Evolutionary conservation across 2,888 invertebrate species (phyloP), one percentile per base, ranked within the genome.

Genomic region (Drosophila melanosoma): DNA sequence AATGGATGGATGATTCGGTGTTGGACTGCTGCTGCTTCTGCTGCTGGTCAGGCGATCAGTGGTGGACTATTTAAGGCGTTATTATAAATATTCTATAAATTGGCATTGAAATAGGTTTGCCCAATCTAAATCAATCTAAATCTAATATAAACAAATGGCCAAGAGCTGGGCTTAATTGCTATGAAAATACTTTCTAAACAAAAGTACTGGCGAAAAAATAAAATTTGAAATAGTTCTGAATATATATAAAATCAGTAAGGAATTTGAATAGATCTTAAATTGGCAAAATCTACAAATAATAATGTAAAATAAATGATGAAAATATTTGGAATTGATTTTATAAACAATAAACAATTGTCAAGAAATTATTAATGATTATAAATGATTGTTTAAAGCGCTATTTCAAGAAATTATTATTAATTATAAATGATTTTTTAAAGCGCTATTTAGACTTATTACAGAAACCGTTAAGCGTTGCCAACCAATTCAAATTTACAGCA

Each of bases 11-110:
- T 60, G 38, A 1, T n/a, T 45, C 45, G n/a, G 38, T 59, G 29
- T 63, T 45, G 8, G 23, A 53, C 33, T 61, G 32, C 23, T 57
- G 54, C 2, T 42, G 40, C 12, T 57, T 53, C 11, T 48, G 26
- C 11, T 52, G 45, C 17, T 42, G 51, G 38, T 74, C 51, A 7
- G 23, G 11, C 45, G 83, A 83, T 83, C 72, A 26, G 60, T 64
- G 52, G 52, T 49, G 58, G 69, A 78, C 82, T 70, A 81, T 76
- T 86, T 83, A 76, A 64, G 81, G 83, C 86, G 86, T 81, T 70
- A 76, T n/a, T n/a, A n/a, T n/a, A 81, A 73, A 65, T 70, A 69
- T 71, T 57, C 65, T 51, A n/a, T n/a, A 45, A 61, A 56, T 54
- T 54, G 63, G 48, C 48, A 53, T 59, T 59, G n/a, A 7, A 10